Percentiles rank a stretch among this genome's conserved stretches.
Conservation (phyloP, 2,113 vertebrate genomes). For the Oostethus manadensis region DNA sequence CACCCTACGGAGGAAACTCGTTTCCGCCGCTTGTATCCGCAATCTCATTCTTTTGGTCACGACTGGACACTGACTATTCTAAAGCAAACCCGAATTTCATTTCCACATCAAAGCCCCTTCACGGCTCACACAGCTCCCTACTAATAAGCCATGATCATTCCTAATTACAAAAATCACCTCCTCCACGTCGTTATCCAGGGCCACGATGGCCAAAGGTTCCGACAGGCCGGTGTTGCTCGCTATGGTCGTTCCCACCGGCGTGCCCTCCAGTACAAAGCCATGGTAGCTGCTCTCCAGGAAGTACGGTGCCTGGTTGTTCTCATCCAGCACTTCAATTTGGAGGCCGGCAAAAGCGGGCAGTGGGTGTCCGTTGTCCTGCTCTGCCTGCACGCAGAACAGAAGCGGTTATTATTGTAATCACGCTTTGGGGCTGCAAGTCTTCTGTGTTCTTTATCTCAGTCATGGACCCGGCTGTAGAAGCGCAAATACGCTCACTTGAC, state of each 20-base stretch:
- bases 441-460: background rate
- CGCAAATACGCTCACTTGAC: background rate
- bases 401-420: background rate
- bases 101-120: too few relatives aligned
- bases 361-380: slow-evolving; percentile 96
- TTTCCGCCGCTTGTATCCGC: too few relatives aligned
- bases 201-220: slow-evolving; percentile 77
- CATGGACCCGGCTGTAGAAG: background rate
- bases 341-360: slow-evolving; percentile 92
- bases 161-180: slow-evolving; percentile 72
- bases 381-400: slow-evolving; percentile 73
- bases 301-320: slow-evolving; percentile 94
- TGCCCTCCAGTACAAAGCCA: slow-evolving; percentile 88
- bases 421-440: slow-evolving; percentile 2
- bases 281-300: slow-evolving; percentile 84
- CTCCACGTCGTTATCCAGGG: slow-evolving; percentile 92
- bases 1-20: too few relatives aligned
- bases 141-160: background rate
- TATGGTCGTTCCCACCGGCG: slow-evolving; percentile 86
- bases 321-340: slow-evolving; percentile 91
- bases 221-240: slow-evolving; percentile 76
- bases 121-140: background rate
- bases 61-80: too few relatives aligned
- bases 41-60: too few relatives aligned
- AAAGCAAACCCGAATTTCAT: too few relatives aligned